Percentiles rank a stretch among this genome's conserved stretches.
phyloP scores from a whole-genome alignment of 1,140 invertebrate species.

The Bombyx mandarina region DNA sequence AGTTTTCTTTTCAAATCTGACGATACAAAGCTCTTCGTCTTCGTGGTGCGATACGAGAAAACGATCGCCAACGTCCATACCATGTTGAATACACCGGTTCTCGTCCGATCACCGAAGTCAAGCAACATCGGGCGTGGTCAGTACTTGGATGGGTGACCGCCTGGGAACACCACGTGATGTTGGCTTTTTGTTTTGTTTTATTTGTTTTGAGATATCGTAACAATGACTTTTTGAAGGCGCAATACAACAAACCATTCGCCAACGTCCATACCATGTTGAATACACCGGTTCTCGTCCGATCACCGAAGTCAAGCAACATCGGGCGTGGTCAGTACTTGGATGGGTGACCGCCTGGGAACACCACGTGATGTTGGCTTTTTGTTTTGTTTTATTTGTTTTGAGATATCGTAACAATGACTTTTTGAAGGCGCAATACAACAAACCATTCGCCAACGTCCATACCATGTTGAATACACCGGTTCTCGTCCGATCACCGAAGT shows the following conservation, averaged over 20 bases:
- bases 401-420: too few species aligned
- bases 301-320: conserved; percentile 24
- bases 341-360: conserved; percentile 16
- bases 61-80: not conserved
- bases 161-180: conserved; percentile 8
- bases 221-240: too few species aligned
- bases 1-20: too few species aligned
- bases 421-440: too few species aligned
- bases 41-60: too few species aligned
- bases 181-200: conserved; percentile 2
- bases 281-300: conserved; percentile 27
- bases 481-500: conserved; percentile 23
- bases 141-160: conserved; percentile 22
- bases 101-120: conserved; percentile 24
- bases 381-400: not conserved
- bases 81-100: conserved; percentile 14
- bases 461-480: conserved; percentile 12
- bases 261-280: conserved; percentile 35
- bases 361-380: conserved; percentile 1
- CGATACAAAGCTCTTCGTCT: too few species aligned
- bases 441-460: not conserved
- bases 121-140: conserved; percentile 24
- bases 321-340: conserved; percentile 19
- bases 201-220: too few species aligned
- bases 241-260: too few species aligned